These are phyloP conservation scores for Cherax destructor DNA, from an alignment of 1,140 invertebrate species.

Conservation along the genomic window DNA sequence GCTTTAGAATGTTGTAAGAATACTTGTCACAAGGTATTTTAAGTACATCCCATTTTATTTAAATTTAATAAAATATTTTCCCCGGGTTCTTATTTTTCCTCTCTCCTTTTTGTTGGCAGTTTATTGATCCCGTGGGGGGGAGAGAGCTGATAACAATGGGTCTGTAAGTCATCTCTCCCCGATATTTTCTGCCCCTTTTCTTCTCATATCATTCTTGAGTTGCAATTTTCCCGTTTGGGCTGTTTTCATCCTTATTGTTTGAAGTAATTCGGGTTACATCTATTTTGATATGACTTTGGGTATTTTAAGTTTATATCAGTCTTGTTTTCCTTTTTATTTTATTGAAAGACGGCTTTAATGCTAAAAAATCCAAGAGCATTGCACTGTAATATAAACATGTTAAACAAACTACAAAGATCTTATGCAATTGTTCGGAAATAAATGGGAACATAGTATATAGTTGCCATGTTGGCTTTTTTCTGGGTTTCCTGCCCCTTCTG, in stretches of 20 bases:
- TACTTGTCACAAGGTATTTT: no score
- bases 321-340: no score
- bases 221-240: neutral
- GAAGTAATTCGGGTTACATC: no score
- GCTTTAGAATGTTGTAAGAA: no score
- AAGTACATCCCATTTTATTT: neutral
- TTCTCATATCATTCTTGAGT: neutral
- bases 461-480: neutral
- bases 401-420: no score
- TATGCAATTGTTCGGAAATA: neutral
- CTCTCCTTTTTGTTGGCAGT: neutral
- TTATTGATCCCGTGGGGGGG: slow-evolving; percentile 27
- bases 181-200: slow-evolving; percentile 36
- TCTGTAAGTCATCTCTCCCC: slow-evolving; percentile 11
- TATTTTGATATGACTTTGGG: no score
- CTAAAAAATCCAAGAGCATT: no score
- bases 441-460: neutral
- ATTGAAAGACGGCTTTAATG: no score
- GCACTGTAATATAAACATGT: no score
- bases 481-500: slow-evolving; percentile 22
- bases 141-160: slow-evolving; percentile 32
- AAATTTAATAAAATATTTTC: neutral
- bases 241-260: neutral
- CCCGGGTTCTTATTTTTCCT: neutral
- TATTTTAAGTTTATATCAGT: no score